These are phyloP conservation scores for Elanus axillaris DNA, from an alignment of 2,113 vertebrate genomes.

Conservation along the genomic window DNA sequence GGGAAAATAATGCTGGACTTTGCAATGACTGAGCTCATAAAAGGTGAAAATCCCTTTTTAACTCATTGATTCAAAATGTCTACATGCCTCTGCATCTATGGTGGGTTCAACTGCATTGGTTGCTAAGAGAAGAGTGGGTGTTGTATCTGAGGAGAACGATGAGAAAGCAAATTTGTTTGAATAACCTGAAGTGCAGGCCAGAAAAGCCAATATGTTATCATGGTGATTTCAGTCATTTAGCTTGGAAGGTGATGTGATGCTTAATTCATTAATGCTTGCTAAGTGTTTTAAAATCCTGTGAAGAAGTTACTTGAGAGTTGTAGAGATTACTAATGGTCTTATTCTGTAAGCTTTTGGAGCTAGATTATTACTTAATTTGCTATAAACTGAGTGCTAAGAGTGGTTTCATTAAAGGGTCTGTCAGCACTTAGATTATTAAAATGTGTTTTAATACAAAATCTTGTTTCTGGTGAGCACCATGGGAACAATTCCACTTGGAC, in stretches of 20 bases:
- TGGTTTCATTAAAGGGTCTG: slow-evolving; percentile 6
- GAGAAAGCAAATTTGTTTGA: neutral
- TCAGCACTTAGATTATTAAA: neutral
- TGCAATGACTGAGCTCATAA: neutral
- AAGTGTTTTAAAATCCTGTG: neutral
- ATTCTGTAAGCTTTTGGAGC: neutral
- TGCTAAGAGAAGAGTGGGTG: neutral
- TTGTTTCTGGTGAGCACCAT: neutral
- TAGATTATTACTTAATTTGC: neutral
- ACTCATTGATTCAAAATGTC: neutral
- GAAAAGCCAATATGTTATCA: neutral
- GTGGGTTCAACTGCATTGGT: neutral
- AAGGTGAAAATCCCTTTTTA: neutral
- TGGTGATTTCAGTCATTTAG: neutral
- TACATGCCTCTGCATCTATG: neutral
- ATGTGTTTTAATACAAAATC: neutral
- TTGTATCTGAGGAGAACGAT: neutral
- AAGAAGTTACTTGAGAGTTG: neutral
- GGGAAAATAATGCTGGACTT: neutral
- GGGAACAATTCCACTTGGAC: neutral
- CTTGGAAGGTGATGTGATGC: neutral
- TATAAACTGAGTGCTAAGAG: neutral
- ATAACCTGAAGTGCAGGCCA: neutral
- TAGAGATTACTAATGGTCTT: neutral
- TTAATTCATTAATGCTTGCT: neutral